Evolutionary conservation across 1,140 invertebrate species (phyloP).

Genomic region (Achroia grisella): DNA sequence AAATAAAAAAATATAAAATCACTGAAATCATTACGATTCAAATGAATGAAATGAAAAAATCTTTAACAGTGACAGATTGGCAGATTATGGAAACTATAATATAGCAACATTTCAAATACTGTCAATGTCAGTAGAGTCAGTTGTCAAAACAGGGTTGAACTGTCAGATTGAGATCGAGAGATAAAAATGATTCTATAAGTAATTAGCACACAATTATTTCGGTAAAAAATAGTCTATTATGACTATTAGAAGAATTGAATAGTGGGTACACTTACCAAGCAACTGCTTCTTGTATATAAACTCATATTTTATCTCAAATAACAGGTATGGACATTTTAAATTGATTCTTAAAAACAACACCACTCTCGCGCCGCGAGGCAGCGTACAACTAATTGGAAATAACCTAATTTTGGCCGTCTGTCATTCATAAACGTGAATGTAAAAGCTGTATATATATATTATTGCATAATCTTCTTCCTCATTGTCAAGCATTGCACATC

Average conservation of each 20-base stretch:
- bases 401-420: slow-evolving; percentile 62
- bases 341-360: not conserved
- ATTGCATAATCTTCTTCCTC: slow-evolving; percentile 11
- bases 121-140: too few relatives aligned
- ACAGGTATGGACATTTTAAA: slow-evolving; percentile 2
- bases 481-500: not conserved
- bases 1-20: too few relatives aligned
- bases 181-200: too few relatives aligned
- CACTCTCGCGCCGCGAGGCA: slow-evolving; percentile 2
- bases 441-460: not conserved
- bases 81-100: too few relatives aligned
- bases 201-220: too few relatives aligned
- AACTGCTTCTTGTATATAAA: not conserved
- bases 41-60: too few relatives aligned
- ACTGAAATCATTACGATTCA: too few relatives aligned
- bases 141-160: too few relatives aligned
- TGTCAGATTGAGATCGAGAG: too few relatives aligned
- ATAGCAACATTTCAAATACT: too few relatives aligned
- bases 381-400: slow-evolving; percentile 40
- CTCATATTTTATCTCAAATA: not conserved
- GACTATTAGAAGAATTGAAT: not conserved
- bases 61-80: too few relatives aligned
- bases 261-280: not conserved
- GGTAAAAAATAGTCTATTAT: too few relatives aligned
- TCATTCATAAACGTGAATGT: slow-evolving; percentile 7